phyloP scores from a whole-genome alignment of 2,888 invertebrate species.

The Aporophyla lueneburgensis region DNA sequence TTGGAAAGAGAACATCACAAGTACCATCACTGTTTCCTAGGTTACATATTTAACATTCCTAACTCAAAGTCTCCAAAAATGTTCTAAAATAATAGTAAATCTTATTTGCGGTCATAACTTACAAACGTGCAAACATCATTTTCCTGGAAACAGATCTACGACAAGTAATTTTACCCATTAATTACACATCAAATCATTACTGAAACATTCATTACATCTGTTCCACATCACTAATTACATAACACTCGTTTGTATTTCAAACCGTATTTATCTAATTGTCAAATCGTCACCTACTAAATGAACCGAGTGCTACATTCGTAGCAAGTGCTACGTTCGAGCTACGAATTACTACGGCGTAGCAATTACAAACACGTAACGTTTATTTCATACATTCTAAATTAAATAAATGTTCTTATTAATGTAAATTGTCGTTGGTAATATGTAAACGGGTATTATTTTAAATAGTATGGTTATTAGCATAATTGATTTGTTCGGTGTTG shows the following conservation, averaged over 20 bases:
- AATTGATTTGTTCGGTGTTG: conserved; percentile 14
- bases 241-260: conserved; percentile 21
- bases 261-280: conserved; percentile 46
- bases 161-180: neutral
- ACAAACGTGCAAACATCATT: neutral
- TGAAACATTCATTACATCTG: neutral
- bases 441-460: conserved; percentile 31
- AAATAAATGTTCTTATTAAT: conserved; percentile 23
- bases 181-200: neutral
- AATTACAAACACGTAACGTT: conserved; percentile 30
- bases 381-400: conserved; percentile 33
- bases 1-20: neutral
- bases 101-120: neutral
- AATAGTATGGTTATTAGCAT: conserved; percentile 20
- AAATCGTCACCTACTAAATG: conserved; percentile 47
- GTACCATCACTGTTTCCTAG: neutral
- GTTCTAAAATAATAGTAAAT: neutral
- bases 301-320: conserved; percentile 42
- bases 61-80: too few species aligned
- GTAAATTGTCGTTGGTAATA: conserved; percentile 32
- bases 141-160: too few species aligned
- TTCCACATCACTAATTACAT: conserved; percentile 6
- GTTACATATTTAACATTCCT: too few species aligned
- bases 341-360: conserved; percentile 60
- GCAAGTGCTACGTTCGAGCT: conserved; percentile 52